These are phyloP conservation scores for Serilophus lunatus DNA, from an alignment of 2,113 vertebrate genomes.

Conservation along the genomic window DNA sequence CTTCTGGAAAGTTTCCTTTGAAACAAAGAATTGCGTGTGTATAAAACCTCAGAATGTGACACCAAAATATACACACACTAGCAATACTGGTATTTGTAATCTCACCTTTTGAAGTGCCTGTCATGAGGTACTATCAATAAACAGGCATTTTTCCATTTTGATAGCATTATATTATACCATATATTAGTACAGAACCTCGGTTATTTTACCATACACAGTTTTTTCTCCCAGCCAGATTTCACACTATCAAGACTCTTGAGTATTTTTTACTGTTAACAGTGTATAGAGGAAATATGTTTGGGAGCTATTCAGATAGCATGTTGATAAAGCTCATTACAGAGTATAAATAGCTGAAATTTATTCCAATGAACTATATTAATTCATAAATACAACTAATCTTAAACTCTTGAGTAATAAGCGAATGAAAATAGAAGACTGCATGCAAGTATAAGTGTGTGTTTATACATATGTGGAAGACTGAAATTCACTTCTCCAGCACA, in stretches of 20 bases:
- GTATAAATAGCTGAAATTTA: neutral
- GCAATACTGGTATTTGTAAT: neutral
- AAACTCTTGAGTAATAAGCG: neutral
- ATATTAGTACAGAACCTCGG: neutral
- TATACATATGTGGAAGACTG: neutral
- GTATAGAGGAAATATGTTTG: neutral
- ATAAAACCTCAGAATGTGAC: neutral
- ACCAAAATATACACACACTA: neutral
- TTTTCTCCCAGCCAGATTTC: neutral
- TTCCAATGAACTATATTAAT: neutral
- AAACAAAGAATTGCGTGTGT: neutral
- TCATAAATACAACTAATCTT: neutral
- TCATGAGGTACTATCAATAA: neutral
- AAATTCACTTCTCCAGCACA: neutral
- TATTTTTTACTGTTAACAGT: neutral
- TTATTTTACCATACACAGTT: neutral
- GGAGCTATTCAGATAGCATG: neutral
- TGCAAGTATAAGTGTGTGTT: neutral
- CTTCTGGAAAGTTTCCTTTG: neutral
- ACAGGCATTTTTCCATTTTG: neutral
- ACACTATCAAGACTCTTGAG: neutral
- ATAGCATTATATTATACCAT: neutral
- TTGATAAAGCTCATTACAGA: neutral
- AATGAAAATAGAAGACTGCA: neutral
- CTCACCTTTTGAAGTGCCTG: neutral